Percentiles rank a stretch among this genome's conserved stretches.
These are phyloP conservation scores for Cylindroiulus punctatus DNA, from an alignment of 2,888 invertebrate species.

Conservation along the genomic window DNA sequence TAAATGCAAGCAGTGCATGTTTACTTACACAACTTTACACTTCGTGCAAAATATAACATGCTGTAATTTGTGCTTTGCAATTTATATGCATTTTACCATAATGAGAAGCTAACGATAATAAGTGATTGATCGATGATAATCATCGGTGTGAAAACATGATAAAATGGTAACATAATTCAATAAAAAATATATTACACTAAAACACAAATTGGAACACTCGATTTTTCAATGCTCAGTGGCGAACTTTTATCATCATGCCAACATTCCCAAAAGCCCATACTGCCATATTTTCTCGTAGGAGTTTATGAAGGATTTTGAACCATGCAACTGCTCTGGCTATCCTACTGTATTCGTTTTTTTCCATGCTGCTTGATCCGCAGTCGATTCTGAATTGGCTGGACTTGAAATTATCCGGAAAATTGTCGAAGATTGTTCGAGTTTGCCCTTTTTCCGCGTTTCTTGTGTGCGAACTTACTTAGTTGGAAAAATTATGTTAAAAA, in stretches of 20 bases:
- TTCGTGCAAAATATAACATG: too few species aligned
- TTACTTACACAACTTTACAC: too few species aligned
- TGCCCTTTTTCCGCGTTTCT: background rate
- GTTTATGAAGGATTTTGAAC: background rate
- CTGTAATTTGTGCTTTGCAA: too few species aligned
- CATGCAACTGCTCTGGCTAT: background rate
- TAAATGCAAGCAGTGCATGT: too few species aligned
- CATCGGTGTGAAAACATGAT: too few species aligned
- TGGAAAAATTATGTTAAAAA: slow-evolving; percentile 11
- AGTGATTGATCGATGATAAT: too few species aligned
- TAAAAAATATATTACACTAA: too few species aligned
- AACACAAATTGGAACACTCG: too few species aligned
- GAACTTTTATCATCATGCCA: background rate
- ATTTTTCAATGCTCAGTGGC: too few species aligned
- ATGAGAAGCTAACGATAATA: too few species aligned
- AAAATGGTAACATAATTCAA: too few species aligned
- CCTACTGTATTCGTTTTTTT: background rate
- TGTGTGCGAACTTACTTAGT: slow-evolving; percentile 7
- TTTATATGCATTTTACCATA: too few species aligned
- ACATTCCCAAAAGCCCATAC: background rate
- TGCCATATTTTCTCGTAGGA: background rate
- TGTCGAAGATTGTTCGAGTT: slow-evolving; percentile 6
- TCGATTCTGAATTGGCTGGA: background rate
- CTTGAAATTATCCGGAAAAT: background rate
- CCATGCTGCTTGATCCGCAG: slow-evolving; percentile 1